phyloP scores from a whole-genome alignment of 2,797 vertebrate genomes.

The Rhinatrema bivittatum region DNA sequence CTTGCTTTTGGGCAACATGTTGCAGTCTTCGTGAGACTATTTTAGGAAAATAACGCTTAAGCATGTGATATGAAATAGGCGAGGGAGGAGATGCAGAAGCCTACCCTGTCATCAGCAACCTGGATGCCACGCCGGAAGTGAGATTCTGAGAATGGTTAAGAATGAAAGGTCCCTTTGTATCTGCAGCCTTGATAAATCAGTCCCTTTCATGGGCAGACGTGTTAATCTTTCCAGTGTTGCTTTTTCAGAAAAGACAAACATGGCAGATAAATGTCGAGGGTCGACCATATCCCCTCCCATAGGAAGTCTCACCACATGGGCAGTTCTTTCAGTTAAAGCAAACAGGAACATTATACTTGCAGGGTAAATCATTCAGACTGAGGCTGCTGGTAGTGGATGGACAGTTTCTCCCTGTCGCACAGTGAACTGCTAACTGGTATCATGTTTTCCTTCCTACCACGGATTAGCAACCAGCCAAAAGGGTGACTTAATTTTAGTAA shows the following conservation, averaged over 20 bases:
- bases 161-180: conserved; percentile 54
- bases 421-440: conserved; percentile 52
- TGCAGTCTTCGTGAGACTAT: too few species aligned
- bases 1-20: too few species aligned
- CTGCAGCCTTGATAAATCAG: conserved; percentile 50
- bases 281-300: conserved; percentile 51
- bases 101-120: too few species aligned
- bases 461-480: conserved; percentile 51
- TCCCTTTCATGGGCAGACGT: conserved; percentile 52
- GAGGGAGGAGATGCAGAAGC: too few species aligned
- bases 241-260: conserved; percentile 56
- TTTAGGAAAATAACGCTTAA: too few species aligned
- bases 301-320: conserved; percentile 56
- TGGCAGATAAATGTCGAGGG: conserved; percentile 46
- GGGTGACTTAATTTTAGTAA: conserved; percentile 45
- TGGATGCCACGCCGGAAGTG: conserved; percentile 49
- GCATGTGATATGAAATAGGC: too few species aligned
- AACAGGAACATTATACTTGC: conserved; percentile 57
- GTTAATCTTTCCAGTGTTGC: conserved; percentile 55
- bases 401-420: conserved; percentile 49
- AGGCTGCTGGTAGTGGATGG: conserved; percentile 44
- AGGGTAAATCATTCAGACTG: conserved; percentile 60
- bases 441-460: conserved; percentile 59
- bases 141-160: conserved; percentile 34
- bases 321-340: conserved; percentile 54